Evolutionary conservation across 2,113 vertebrate genomes (phyloP).

Genomic region (Grallaria varia): DNA sequence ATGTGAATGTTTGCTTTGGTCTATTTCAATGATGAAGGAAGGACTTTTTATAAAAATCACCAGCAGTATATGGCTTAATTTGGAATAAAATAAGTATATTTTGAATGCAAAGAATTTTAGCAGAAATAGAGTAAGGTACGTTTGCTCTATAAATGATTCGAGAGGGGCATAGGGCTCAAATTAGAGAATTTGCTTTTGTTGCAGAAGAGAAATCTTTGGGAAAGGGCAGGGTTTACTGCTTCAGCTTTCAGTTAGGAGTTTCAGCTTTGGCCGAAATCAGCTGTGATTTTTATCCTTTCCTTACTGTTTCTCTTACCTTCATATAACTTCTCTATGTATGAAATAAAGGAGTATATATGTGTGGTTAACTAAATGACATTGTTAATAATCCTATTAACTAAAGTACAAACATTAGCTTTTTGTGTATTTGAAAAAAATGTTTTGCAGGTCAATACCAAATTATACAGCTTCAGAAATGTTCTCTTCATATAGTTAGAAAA

Average conservation of each 20-base stretch:
- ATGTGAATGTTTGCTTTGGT: neutral
- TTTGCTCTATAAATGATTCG: constrained; percentile 4
- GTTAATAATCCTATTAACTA: neutral
- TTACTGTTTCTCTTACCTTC: neutral
- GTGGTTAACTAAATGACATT: neutral
- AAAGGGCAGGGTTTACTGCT: neutral
- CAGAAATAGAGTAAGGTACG: neutral
- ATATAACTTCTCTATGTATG: neutral
- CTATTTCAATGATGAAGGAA: neutral
- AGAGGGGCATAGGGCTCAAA: neutral
- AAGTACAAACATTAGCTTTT: neutral
- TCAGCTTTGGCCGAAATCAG: neutral
- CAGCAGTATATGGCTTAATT: constrained; percentile 27
- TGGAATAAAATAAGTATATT: constrained; percentile 30
- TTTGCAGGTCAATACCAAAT: neutral
- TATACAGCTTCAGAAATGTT: neutral
- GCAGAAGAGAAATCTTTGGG: neutral
- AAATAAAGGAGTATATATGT: neutral
- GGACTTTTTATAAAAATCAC: neutral
- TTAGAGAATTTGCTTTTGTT: neutral
- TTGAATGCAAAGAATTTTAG: constrained; percentile 31
- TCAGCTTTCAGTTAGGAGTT: neutral
- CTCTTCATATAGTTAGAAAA: neutral
- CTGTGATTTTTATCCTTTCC: neutral
- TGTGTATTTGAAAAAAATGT: neutral